Base-by-base conservation (phyloP, 2,113 vertebrate species). In the Porphyrio hochstetteri region DNA sequence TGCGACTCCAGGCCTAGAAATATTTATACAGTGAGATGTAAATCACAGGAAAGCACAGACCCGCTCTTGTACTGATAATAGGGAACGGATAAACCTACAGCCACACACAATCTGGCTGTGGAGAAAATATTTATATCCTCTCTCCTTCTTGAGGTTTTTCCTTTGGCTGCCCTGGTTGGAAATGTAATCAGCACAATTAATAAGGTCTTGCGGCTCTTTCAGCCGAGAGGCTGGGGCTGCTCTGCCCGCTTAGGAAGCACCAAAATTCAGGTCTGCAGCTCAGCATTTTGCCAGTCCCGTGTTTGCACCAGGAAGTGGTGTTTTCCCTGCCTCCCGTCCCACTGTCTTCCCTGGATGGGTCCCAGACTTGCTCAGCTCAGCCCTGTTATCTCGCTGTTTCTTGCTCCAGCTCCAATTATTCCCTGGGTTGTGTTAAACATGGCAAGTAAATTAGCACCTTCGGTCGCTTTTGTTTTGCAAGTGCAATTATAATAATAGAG, bases 81-180 rank as follows among this genome's bases (percentile, higher is more conserved):
- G 0, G 0, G 59, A 68, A n/a, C 0, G 5, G 60, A 31, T 42
- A 53, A 90, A 74, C 33, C 35, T 68, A 3, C 0, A 2, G 9
- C 31, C 0, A 2, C 29, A 71, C 33, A 68, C 59, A 71, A 48
- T 42, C 50, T 0, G 3, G 8, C 53, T 31, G 36, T 27, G 27
- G 29, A 65, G 36, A 79, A 79, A 83, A 63, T 46, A 55, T 75
- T 81, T 29, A 31, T 50, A 19, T 35, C 31, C 13, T 48, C 18
- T 31, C 7, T 67, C 28, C 40, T 27, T 76, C 68, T 75, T 19
- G n/a, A 55, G 42, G 23, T 50, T 70, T 77, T 57, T 59, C 36
- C 72, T 57, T 75, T 61, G 64, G 4, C 3, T 40, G 21, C 44
- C 64, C 89, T 5, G 0, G 5, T 5, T 42, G 36, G 65, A 71